A percentile compares a stretch with the other conserved stretches of the same genome.
phyloP scores from a whole-genome alignment of 2,888 invertebrate species.

The Ophion obscuratus region DNA sequence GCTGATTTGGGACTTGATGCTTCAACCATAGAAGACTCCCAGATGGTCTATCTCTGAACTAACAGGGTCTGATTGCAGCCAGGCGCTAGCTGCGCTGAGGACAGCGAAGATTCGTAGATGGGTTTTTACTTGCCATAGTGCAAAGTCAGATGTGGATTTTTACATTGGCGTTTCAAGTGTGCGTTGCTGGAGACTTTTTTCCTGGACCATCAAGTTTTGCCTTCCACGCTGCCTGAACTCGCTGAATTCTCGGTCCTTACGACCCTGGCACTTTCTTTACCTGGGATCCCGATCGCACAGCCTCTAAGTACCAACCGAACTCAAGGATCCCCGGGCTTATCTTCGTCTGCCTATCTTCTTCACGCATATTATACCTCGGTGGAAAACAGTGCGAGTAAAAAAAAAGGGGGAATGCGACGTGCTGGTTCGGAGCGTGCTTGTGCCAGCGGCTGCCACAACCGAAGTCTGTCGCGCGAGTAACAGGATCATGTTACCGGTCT shows the following conservation, averaged over 20 bases:
- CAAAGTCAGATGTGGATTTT: neutral
- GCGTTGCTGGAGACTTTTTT: neutral
- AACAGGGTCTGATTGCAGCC: neutral
- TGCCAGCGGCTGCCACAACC: slow-evolving; percentile 61
- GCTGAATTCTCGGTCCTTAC: slow-evolving; percentile 34
- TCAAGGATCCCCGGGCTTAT: slow-evolving; percentile 77
- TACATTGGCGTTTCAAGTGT: neutral
- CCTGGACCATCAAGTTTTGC: neutral
- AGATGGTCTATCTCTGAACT: neutral
- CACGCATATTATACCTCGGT: slow-evolving; percentile 79
- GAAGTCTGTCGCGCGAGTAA: slow-evolving; percentile 80
- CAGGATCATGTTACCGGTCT: slow-evolving; percentile 82
- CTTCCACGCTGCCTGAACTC: neutral
- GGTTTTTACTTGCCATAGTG: neutral
- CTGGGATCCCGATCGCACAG: slow-evolving; percentile 43
- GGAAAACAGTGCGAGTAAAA: slow-evolving; percentile 76
- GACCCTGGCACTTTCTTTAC: slow-evolving; percentile 44
- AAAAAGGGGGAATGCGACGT: slow-evolving; percentile 47
- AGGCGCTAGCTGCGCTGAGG: neutral
- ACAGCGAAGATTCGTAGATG: neutral
- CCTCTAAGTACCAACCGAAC: slow-evolving; percentile 65
- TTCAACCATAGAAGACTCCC: neutral
- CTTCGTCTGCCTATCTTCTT: slow-evolving; percentile 80
- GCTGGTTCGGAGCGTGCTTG: slow-evolving; percentile 28
- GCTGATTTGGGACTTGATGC: neutral